phyloP scores from a whole-genome alignment of 2,797 vertebrate genomes.

The Lithobates pipiens region DNA sequence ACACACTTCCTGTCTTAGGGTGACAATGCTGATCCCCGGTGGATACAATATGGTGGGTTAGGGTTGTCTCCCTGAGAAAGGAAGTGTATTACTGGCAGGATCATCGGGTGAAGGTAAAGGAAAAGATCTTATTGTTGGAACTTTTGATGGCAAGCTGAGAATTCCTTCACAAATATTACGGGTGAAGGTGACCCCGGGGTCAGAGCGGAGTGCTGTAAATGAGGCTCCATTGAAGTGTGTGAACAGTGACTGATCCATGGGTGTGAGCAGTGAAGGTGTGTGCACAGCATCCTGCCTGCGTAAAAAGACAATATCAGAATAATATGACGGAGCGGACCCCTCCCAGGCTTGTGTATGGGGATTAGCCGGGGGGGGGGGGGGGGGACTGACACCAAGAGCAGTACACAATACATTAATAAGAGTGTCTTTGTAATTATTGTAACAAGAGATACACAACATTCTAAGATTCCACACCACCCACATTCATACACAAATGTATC shows the following conservation, averaged over 20 bases:
- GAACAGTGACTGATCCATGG: slow-evolving; percentile 19
- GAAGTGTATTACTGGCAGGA: too few species aligned
- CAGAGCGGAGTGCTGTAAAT: background rate
- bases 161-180: too few species aligned
- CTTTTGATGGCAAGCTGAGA: too few species aligned
- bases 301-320: background rate
- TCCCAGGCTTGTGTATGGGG: slow-evolving; percentile 16
- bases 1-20: too few species aligned
- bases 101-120: too few species aligned
- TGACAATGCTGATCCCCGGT: too few species aligned
- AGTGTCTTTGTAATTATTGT: background rate
- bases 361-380: background rate
- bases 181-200: too few species aligned
- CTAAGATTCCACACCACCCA: background rate
- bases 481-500: background rate
- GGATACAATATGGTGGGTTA: too few species aligned
- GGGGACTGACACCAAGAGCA: background rate
- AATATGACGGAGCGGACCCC: slow-evolving; percentile 11
- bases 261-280: background rate
- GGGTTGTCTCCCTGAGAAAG: too few species aligned
- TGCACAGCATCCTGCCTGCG: background rate
- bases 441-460: background rate
- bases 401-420: background rate
- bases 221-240: slow-evolving; percentile 14
- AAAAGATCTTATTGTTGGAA: too few species aligned